Percentiles rank a stretch among this genome's conserved stretches.
phyloP scores from a whole-genome alignment of 2,888 invertebrate species.

The Molanna angustata region DNA sequence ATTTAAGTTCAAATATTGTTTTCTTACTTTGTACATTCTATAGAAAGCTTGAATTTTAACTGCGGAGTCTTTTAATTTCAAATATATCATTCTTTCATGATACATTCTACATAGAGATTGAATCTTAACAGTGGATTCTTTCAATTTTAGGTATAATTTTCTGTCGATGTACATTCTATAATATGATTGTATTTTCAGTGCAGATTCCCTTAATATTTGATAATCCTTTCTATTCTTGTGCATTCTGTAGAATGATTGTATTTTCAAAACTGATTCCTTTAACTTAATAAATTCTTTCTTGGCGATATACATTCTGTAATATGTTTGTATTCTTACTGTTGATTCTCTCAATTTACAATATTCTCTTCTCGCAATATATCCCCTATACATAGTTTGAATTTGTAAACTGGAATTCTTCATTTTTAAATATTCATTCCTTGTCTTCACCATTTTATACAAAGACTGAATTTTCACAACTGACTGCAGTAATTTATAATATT shows the following conservation, averaged over 20 bases:
- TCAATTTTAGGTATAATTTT: constrained; percentile 39
- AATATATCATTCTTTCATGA: constrained; percentile 37
- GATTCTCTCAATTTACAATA: constrained; percentile 22
- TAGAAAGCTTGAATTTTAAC: constrained; percentile 44
- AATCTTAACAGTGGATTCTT: constrained; percentile 37
- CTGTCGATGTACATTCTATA: constrained; percentile 33
- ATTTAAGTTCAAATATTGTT: too few relatives aligned
- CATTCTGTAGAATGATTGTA: constrained; percentile 45
- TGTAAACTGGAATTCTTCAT: constrained; percentile 18
- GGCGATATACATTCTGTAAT: constrained; percentile 33
- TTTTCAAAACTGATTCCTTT: constrained; percentile 37
- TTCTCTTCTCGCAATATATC: constrained; percentile 27
- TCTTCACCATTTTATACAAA: constrained; percentile 39
- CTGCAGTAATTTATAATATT: constrained; percentile 19
- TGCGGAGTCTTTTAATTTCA: constrained; percentile 37
- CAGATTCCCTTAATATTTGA: constrained; percentile 37
- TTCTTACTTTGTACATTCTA: too few relatives aligned
- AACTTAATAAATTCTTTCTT: constrained; percentile 39
- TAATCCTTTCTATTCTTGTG: constrained; percentile 38
- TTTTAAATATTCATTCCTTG: constrained; percentile 21
- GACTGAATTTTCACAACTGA: constrained; percentile 41
- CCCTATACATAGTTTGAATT: constrained; percentile 47
- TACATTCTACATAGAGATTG: constrained; percentile 32
- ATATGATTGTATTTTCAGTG: constrained; percentile 26
- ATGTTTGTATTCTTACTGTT: constrained; percentile 23